Evolutionary conservation across 2,113 vertebrate species (phyloP).

Genomic region (Brachyistius frenatus): DNA sequence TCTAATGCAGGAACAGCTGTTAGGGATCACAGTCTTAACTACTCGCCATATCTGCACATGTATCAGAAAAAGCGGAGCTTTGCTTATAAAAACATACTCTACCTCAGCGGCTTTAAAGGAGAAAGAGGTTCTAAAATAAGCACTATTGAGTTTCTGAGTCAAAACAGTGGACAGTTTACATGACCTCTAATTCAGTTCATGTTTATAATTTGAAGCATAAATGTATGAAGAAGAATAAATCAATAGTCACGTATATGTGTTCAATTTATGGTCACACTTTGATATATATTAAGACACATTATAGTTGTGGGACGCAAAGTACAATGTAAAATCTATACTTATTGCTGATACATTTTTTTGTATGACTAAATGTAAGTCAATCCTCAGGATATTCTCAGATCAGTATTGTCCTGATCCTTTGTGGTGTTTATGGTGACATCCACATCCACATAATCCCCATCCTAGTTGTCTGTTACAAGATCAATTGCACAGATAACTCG

Average conservation of each 20-base stretch:
- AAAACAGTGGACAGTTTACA: conserved; percentile 45
- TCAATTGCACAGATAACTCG: no score
- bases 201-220: conserved; percentile 50
- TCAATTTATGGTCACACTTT: no score
- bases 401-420: no score
- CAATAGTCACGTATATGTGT: neutral
- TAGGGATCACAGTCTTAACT: conserved; percentile 78
- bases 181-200: conserved; percentile 26
- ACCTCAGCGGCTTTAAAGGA: conserved; percentile 59
- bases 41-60: conserved; percentile 72
- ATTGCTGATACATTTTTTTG: no score
- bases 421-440: no score
- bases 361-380: no score
- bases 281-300: no score
- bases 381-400: no score
- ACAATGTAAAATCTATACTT: no score
- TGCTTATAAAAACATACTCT: conserved; percentile 70
- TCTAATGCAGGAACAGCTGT: conserved; percentile 83
- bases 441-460: no score
- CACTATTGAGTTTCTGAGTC: conserved; percentile 36
- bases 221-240: conserved; percentile 26
- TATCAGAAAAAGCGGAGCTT: conserved; percentile 66
- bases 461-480: no score
- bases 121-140: conserved; percentile 65
- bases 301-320: no score